Evolutionary conservation across 2,888 invertebrate species (phyloP).

Genomic region (Lordiphosa fenestrarum): DNA sequence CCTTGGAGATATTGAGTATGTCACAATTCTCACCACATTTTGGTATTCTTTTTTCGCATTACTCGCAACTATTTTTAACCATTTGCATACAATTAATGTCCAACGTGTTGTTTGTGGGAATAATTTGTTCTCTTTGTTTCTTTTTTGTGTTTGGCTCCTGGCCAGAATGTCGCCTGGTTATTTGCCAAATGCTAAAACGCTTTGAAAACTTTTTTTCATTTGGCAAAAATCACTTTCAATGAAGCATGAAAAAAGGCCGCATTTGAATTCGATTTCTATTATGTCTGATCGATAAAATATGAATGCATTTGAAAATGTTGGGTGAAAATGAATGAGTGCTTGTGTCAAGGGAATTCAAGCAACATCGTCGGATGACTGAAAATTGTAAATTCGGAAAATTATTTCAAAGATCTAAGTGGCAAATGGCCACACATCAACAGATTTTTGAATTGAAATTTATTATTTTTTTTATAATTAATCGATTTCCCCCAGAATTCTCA

Average conservation of each 20-base stretch:
- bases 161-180: slow-evolving; percentile 57
- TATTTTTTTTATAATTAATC: no score
- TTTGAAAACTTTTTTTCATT: slow-evolving; percentile 35
- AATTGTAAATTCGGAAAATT: background rate
- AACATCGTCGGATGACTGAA: background rate
- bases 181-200: slow-evolving; percentile 55
- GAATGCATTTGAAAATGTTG: slow-evolving; percentile 32
- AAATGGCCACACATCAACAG: no score
- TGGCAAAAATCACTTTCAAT: slow-evolving; percentile 54
- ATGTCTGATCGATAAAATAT: slow-evolving; percentile 58
- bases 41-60: slow-evolving; percentile 17
- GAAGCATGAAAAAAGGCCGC: slow-evolving; percentile 31
- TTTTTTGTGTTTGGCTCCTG: slow-evolving; percentile 35
- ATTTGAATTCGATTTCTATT: slow-evolving; percentile 53
- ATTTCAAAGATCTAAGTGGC: no score
- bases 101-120: slow-evolving; percentile 34
- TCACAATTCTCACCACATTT: slow-evolving; percentile 23
- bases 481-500: no score
- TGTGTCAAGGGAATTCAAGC: background rate
- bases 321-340: slow-evolving; percentile 8
- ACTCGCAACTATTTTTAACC: slow-evolving; percentile 45
- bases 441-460: no score
- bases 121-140: slow-evolving; percentile 15
- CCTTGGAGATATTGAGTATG: slow-evolving; percentile 22
- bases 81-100: slow-evolving; percentile 34